Percentiles rank a stretch among this genome's conserved stretches.
Evolutionary conservation across 2,113 vertebrate genomes (phyloP).

Genomic region (Crocuta crocuta): DNA sequence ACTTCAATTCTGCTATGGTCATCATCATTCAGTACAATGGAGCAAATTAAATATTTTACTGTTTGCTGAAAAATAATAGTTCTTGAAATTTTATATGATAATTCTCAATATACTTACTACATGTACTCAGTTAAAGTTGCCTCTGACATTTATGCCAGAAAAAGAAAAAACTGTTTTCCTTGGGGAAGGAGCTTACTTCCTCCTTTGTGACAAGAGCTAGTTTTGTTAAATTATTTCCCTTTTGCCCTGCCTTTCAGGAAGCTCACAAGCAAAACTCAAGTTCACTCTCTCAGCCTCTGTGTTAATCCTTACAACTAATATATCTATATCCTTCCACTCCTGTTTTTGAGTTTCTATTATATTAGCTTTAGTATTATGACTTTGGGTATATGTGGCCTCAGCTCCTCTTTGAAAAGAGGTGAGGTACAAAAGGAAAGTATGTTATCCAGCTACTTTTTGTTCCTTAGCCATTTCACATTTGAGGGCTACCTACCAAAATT

Average conservation of each 20-base stretch:
- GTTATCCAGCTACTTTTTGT: neutral
- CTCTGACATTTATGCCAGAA: neutral
- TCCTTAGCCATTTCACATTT: neutral
- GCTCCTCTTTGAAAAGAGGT: neutral
- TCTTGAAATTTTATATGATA: neutral
- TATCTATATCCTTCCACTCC: neutral
- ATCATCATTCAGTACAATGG: neutral
- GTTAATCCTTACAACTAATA: conserved; percentile 1
- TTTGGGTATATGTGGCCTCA: neutral
- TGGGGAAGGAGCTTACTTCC: neutral
- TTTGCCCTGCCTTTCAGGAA: neutral
- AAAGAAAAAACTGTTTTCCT: neutral
- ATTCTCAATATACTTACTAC: neutral
- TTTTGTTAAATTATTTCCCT: neutral
- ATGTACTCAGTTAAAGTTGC: neutral
- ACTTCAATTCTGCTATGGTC: neutral
- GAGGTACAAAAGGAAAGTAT: neutral
- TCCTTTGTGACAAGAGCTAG: neutral
- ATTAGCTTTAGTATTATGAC: neutral
- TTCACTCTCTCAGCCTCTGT: neutral
- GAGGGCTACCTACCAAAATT: neutral
- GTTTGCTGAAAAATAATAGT: neutral
- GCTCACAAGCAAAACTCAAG: conserved; percentile 5
- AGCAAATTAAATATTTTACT: neutral
- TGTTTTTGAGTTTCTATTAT: conserved; percentile 27